Conservation (phyloP, 2,888 invertebrate genomes). For the Coenonympha glycerion region DNA sequence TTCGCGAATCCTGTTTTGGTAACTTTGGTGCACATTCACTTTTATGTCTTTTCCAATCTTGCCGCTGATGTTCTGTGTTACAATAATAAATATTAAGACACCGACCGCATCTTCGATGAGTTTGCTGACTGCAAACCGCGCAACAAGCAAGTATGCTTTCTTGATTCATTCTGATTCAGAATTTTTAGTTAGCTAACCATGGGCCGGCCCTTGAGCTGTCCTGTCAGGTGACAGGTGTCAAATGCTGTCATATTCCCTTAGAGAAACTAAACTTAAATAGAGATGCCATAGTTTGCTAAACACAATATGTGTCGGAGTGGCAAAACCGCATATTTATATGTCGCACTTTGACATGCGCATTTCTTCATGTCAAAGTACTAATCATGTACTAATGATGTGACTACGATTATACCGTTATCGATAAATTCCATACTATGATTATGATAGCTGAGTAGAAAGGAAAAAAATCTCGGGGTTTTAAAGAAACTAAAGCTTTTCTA, state of each 20-base stretch:
- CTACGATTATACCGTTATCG: no score
- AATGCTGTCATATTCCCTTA: background rate
- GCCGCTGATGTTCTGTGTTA: slow-evolving; percentile 84
- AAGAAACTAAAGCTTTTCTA: no score
- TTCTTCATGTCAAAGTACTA: no score
- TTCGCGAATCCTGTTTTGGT: slow-evolving; percentile 50
- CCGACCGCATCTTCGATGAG: slow-evolving; percentile 82
- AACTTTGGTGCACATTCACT: slow-evolving; percentile 72
- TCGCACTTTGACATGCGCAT: no score
- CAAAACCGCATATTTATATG: no score
- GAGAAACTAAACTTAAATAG: no score
- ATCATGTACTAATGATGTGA: no score
- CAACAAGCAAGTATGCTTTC: slow-evolving; percentile 68
- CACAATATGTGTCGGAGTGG: no score
- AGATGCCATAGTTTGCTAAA: no score
- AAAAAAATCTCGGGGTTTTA: no score
- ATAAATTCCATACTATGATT: no score
- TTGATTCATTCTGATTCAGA: slow-evolving; percentile 74
- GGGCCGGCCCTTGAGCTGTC: slow-evolving; percentile 46
- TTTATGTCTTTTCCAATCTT: slow-evolving; percentile 87
- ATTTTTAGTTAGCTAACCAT: slow-evolving; percentile 36
- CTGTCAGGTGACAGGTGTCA: slow-evolving; percentile 16
- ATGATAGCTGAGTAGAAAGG: no score
- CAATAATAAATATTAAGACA: slow-evolving; percentile 86
- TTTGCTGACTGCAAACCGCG: slow-evolving; percentile 78